Evolutionary conservation across 1,140 invertebrate species (phyloP).

Genomic region (Cephus cinctus): DNA sequence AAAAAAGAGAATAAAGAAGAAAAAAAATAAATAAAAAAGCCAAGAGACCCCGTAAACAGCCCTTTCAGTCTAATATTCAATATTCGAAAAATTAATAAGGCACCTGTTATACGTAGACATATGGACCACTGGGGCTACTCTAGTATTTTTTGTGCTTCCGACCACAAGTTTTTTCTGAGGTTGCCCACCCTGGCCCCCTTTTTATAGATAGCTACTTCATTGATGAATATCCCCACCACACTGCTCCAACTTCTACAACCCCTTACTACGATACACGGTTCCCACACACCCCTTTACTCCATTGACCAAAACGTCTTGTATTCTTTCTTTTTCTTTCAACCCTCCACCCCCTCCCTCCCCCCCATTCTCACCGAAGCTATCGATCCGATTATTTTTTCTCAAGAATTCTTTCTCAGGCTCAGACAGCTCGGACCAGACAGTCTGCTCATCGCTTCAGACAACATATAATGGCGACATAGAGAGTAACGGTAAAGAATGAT

Average conservation of each 20-base stretch:
- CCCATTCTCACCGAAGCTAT: not conserved
- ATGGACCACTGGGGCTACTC: constrained; percentile 3
- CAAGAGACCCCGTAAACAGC: not conserved
- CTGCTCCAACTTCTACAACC: too few species aligned
- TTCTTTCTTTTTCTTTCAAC: constrained; percentile 7
- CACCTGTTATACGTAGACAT: constrained; percentile 26
- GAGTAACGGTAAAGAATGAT: too few species aligned
- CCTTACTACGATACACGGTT: too few species aligned
- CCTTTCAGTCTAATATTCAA: constrained; percentile 19
- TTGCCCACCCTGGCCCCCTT: not conserved
- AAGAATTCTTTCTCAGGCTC: too few species aligned
- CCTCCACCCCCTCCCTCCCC: not conserved
- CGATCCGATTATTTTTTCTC: not conserved
- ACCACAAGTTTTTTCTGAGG: not conserved
- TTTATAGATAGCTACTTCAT: too few species aligned
- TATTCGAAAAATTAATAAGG: constrained; percentile 27
- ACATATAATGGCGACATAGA: too few species aligned
- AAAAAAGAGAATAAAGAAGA: not conserved
- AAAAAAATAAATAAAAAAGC: not conserved
- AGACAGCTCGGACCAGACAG: too few species aligned
- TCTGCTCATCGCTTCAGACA: too few species aligned
- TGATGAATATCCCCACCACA: too few species aligned
- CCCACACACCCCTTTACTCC: too few species aligned
- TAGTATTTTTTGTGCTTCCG: not conserved
- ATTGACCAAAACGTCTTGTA: not conserved